phyloP scores from a whole-genome alignment of 2,113 vertebrate species.

The Marmota flaviventris region DNA sequence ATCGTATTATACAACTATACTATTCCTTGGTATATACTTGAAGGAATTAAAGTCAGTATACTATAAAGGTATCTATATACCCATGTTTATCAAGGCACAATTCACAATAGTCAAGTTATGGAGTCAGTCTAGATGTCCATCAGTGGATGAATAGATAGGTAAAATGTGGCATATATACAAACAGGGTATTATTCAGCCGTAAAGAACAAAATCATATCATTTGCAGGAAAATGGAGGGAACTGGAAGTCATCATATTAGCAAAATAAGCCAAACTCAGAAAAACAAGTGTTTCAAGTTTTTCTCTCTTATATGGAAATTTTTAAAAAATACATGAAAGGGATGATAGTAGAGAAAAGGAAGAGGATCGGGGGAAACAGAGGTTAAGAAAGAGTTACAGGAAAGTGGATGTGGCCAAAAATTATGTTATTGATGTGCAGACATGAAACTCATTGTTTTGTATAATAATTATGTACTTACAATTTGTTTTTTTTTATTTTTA shows the following conservation, averaged over 20 bases:
- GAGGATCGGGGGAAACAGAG: neutral
- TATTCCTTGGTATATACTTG: too few species aligned
- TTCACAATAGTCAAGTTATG: too few species aligned
- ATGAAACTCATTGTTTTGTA: neutral
- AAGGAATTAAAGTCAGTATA: too few species aligned
- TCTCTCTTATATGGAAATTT: neutral
- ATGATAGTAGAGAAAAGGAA: neutral
- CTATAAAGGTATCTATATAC: too few species aligned
- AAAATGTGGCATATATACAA: neutral
- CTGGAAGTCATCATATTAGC: neutral
- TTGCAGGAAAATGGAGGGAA: neutral
- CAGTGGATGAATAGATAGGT: neutral
- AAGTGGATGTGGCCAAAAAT: neutral
- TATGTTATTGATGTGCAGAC: neutral
- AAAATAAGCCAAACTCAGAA: neutral
- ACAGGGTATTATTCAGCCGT: neutral
- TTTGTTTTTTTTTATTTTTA: too few species aligned
- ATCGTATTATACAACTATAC: too few species aligned
- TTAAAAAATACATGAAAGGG: neutral
- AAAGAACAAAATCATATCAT: neutral
- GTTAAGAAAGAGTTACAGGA: neutral
- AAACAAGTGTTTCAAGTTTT: neutral
- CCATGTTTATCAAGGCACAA: too few species aligned
- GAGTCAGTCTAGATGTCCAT: neutral
- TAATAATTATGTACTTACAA: neutral